Percentiles rank a stretch among this genome's conserved stretches.
phyloP scores from a whole-genome alignment of 2,888 invertebrate species.

The Agonopterix subpropinquella region DNA sequence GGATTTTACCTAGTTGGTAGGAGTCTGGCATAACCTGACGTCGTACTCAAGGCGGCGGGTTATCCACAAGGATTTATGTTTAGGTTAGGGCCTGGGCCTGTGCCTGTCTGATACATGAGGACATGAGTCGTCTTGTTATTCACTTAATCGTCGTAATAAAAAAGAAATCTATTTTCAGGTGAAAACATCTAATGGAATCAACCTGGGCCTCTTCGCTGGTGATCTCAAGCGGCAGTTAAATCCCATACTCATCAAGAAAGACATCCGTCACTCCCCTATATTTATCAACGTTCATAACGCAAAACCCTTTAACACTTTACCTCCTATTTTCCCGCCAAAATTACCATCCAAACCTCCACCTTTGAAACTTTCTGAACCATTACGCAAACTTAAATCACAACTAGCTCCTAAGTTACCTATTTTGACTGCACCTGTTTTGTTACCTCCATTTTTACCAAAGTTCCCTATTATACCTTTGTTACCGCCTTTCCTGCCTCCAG shows the following conservation, averaged over 20 bases:
- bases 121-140: too few species aligned
- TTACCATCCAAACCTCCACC: slow-evolving; percentile 20
- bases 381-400: slow-evolving; percentile 14
- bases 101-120: too few species aligned
- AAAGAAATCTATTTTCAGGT: slow-evolving; percentile 25
- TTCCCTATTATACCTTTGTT: slow-evolving; percentile 17
- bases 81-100: too few species aligned
- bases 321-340: slow-evolving; percentile 19
- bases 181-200: slow-evolving; percentile 18
- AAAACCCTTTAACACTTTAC: slow-evolving; percentile 6
- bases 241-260: slow-evolving; percentile 35
- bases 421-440: slow-evolving; percentile 14
- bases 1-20: too few species aligned
- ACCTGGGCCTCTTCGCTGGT: slow-evolving; percentile 37
- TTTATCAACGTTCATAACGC: slow-evolving; percentile 32
- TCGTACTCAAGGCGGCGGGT: too few species aligned
- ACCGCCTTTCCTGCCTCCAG: slow-evolving; percentile 18
- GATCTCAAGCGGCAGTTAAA: slow-evolving; percentile 30
- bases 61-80: too few species aligned
- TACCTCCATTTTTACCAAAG: slow-evolving; percentile 12
- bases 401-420: slow-evolving; percentile 6
- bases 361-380: slow-evolving; percentile 4
- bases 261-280: slow-evolving; percentile 33
- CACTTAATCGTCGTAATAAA: not conserved
- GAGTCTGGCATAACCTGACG: too few species aligned